Percentiles rank a stretch among this genome's conserved stretches.
These are phyloP conservation scores for Chrosomus eos DNA, from an alignment of 2,797 vertebrate genomes.

Conservation along the genomic window DNA sequence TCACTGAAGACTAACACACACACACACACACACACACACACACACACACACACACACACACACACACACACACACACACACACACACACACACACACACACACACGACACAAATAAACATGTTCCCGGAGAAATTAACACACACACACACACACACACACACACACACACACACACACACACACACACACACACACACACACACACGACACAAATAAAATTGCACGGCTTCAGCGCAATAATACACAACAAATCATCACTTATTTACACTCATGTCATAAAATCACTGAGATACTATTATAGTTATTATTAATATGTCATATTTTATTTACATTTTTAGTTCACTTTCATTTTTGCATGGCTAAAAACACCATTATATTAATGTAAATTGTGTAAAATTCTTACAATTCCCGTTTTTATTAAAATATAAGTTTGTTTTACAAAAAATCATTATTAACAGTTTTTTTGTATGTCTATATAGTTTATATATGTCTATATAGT, in stretches of 20 bases:
- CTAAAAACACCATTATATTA: no score
- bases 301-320: not conserved
- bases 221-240: not conserved
- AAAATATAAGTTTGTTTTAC: not conserved
- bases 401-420: not conserved
- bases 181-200: no score
- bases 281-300: not conserved
- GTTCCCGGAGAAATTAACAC: no score
- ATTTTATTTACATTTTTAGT: not conserved
- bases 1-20: not conserved
- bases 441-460: no score
- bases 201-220: conserved; percentile 7
- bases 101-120: not conserved
- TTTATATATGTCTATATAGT: no score
- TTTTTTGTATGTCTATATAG: not conserved
- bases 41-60: no score
- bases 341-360: not conserved
- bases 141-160: no score
- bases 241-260: not conserved
- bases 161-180: no score
- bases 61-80: no score
- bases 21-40: no score
- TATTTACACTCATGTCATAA: not conserved
- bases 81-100: no score
- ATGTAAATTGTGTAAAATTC: no score